A percentile compares a stretch with the other conserved stretches of the same genome.
Conservation (phyloP, 2,797 vertebrate species). For the Syngnathus acus region DNA sequence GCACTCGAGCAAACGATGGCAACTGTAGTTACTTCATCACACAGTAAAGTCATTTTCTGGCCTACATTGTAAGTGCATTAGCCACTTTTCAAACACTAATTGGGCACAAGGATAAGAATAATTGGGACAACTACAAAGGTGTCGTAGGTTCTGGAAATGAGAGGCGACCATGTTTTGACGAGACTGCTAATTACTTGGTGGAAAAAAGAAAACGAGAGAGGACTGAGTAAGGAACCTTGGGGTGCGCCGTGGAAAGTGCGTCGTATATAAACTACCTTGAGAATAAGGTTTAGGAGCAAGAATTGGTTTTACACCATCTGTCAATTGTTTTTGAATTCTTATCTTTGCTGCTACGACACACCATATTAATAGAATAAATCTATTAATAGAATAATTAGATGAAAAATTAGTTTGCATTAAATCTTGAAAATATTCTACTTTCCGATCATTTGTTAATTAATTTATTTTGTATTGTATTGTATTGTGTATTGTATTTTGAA, state of each 20-base stretch:
- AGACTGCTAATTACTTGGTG: background rate
- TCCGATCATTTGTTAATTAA: no score
- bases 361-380: no score
- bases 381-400: no score
- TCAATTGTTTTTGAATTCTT: no score
- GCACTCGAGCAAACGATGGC: conserved; percentile 39
- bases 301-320: no score
- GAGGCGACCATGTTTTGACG: background rate
- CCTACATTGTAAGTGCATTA: background rate
- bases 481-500: no score
- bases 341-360: no score
- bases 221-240: background rate
- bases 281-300: no score
- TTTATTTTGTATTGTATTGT: no score
- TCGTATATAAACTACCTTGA: no score
- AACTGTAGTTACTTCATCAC: conserved; percentile 24
- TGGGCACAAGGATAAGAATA: background rate
- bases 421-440: no score
- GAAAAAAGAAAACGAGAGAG: background rate
- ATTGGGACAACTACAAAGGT: background rate
- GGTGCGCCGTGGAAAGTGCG: background rate
- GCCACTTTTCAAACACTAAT: background rate
- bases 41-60: conserved; percentile 38
- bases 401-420: no score
- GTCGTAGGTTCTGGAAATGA: background rate